Conservation (phyloP, 2,888 invertebrate species). For the Autographa pulchrina region DNA sequence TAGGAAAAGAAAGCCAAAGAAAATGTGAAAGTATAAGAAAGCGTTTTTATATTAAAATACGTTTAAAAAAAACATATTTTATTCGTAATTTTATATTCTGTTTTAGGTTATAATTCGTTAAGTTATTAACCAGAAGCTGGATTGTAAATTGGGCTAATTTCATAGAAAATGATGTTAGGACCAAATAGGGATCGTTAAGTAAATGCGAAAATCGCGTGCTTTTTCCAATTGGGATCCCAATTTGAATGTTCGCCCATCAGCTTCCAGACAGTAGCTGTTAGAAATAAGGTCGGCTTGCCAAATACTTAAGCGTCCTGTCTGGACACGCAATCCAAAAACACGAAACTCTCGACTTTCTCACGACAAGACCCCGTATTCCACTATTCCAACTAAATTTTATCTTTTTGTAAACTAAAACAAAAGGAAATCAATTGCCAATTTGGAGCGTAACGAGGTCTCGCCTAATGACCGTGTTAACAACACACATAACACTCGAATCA, state of each 20-base stretch:
- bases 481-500: slow-evolving; percentile 71
- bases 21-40: too few species aligned
- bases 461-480: slow-evolving; percentile 65
- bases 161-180: slow-evolving; percentile 17
- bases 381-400: slow-evolving; percentile 32
- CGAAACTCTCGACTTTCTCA: slow-evolving; percentile 67
- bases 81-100: too few species aligned
- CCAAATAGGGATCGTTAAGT: slow-evolving; percentile 31
- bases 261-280: slow-evolving; percentile 83
- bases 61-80: too few species aligned
- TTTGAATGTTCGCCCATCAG: slow-evolving; percentile 71
- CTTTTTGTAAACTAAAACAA: slow-evolving; percentile 25
- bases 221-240: slow-evolving; percentile 70
- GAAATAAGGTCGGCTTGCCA: slow-evolving; percentile 74
- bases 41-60: too few species aligned
- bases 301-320: slow-evolving; percentile 71
- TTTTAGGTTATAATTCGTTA: too few species aligned
- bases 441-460: slow-evolving; percentile 32
- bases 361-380: slow-evolving; percentile 36
- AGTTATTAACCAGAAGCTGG: slow-evolving; percentile 6
- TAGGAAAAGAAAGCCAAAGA: too few species aligned
- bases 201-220: slow-evolving; percentile 72
- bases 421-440: slow-evolving; percentile 38
- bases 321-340: slow-evolving; percentile 72
- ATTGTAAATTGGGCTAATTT: slow-evolving; percentile 41